phyloP scores from a whole-genome alignment of 2,113 vertebrate species.

The Thinocorus orbignyianus region DNA sequence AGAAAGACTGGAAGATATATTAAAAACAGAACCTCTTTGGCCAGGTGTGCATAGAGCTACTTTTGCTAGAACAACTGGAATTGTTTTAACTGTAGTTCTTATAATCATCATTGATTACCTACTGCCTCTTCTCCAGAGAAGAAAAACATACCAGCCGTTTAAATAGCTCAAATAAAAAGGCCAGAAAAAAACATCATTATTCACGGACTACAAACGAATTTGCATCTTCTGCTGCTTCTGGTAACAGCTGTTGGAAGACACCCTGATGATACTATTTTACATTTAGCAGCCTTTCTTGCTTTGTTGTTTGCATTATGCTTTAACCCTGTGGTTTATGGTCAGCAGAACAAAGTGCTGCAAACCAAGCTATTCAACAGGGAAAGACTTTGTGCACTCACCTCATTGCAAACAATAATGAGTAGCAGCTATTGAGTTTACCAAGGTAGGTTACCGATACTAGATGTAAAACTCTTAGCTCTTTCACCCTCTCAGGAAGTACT shows the following conservation, averaged over 20 bases:
- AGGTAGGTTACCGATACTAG: not conserved
- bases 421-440: not conserved
- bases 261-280: not conserved
- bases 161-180: conserved; percentile 64
- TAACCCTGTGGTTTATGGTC: conserved; percentile 74
- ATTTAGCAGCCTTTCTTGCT: conserved; percentile 54
- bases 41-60: conserved; percentile 15
- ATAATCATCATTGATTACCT: conserved; percentile 38
- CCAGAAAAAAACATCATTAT: conserved; percentile 62
- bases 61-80: conserved; percentile 27
- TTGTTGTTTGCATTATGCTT: conserved; percentile 69
- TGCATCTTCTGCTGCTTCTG: conserved; percentile 69
- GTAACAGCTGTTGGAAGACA: conserved; percentile 51
- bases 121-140: conserved; percentile 64
- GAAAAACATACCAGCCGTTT: conserved; percentile 66
- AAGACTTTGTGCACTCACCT: not conserved
- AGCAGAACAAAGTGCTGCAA: conserved; percentile 64
- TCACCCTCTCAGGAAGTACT: not conserved
- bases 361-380: conserved; percentile 9
- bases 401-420: not conserved
- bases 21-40: conserved; percentile 19
- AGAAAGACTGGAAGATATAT: not conserved
- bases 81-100: conserved; percentile 53
- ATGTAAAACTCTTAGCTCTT: not conserved
- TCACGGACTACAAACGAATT: conserved; percentile 64